A percentile compares a stretch with the other conserved stretches of the same genome.
phyloP scores from a whole-genome alignment of 2,113 vertebrate genomes.

The Caretta caretta region DNA sequence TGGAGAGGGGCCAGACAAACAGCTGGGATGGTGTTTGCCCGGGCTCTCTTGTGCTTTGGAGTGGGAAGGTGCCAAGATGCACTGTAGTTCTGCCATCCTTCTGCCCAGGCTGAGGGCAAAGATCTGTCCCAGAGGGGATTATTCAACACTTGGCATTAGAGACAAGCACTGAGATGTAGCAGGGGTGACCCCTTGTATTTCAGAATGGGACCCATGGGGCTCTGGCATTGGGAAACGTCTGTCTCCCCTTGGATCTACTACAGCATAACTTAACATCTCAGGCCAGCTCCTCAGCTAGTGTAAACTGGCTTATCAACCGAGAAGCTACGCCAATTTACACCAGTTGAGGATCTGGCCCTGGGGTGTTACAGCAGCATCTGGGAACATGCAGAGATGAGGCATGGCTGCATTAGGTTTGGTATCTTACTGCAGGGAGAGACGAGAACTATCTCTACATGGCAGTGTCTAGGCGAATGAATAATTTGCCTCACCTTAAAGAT shows the following conservation, averaged over 20 bases:
- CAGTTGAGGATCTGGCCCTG: not conserved
- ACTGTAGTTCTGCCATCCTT: too few species aligned
- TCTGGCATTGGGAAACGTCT: not conserved
- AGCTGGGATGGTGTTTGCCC: not conserved
- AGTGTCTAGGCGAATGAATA: not conserved
- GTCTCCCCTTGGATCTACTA: not conserved
- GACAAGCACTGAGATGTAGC: not conserved
- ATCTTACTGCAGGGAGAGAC: not conserved
- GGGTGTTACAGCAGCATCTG: not conserved
- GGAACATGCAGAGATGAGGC: not conserved
- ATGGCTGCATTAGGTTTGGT: too few species aligned
- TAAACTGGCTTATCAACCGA: not conserved
- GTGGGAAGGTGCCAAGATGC: not conserved
- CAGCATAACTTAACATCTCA: not conserved
- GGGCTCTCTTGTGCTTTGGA: not conserved
- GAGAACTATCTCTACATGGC: not conserved
- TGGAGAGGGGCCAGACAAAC: not conserved
- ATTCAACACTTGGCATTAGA: not conserved
- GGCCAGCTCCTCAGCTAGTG: too few species aligned
- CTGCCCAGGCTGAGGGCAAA: not conserved
- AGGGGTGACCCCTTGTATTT: not conserved
- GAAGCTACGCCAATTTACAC: not conserved
- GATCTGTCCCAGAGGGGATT: too few species aligned
- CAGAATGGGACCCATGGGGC: not conserved
- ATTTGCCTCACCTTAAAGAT: not conserved